phyloP scores from a whole-genome alignment of 2,888 invertebrate species.

The Papilio elwesi region DNA sequence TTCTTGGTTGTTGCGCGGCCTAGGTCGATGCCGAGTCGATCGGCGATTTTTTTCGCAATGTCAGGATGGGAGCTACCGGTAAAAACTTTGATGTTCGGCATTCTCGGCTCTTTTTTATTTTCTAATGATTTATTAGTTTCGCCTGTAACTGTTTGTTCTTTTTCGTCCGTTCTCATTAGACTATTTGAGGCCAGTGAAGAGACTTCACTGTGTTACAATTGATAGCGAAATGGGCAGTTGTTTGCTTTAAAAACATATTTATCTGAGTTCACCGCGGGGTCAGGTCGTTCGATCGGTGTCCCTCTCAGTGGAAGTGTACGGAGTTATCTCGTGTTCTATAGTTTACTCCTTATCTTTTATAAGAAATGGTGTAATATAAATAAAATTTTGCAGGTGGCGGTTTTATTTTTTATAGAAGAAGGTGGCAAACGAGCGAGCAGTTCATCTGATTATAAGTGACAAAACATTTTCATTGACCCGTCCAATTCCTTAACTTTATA shows the following conservation, averaged over 20 bases:
- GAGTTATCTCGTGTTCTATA: slow-evolving; percentile 20
- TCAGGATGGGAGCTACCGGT: slow-evolving; percentile 99
- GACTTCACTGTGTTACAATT: slow-evolving; percentile 55
- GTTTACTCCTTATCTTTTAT: slow-evolving; percentile 8
- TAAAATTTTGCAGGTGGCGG: slow-evolving; percentile 2
- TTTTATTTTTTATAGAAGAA: too few relatives aligned
- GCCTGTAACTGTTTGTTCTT: slow-evolving; percentile 50
- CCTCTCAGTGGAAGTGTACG: slow-evolving; percentile 61
- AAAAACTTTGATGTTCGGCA: slow-evolving; percentile 99
- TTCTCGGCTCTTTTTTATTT: slow-evolving; percentile 80
- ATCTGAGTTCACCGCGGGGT: slow-evolving; percentile 75
- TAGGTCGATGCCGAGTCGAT: slow-evolving; percentile 96
- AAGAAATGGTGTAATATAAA: slow-evolving; percentile 26
- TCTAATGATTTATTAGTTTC: slow-evolving; percentile 45
- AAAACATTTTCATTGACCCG: too few relatives aligned
- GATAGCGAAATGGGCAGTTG: slow-evolving; percentile 62
- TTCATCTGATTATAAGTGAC: too few relatives aligned
- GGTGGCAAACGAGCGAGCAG: too few relatives aligned
- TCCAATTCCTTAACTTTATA: too few relatives aligned
- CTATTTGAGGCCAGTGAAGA: slow-evolving; percentile 52
- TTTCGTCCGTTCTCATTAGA: slow-evolving; percentile 68
- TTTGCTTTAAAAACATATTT: slow-evolving; percentile 64
- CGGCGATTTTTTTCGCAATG: slow-evolving; percentile 97
- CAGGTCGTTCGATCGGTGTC: slow-evolving; percentile 59
- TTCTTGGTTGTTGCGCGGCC: slow-evolving; percentile 99